Percentiles rank a stretch among this genome's conserved stretches.
Conservation (phyloP, 2,113 vertebrate species). For the Tympanuchus pallidicinctus region DNA sequence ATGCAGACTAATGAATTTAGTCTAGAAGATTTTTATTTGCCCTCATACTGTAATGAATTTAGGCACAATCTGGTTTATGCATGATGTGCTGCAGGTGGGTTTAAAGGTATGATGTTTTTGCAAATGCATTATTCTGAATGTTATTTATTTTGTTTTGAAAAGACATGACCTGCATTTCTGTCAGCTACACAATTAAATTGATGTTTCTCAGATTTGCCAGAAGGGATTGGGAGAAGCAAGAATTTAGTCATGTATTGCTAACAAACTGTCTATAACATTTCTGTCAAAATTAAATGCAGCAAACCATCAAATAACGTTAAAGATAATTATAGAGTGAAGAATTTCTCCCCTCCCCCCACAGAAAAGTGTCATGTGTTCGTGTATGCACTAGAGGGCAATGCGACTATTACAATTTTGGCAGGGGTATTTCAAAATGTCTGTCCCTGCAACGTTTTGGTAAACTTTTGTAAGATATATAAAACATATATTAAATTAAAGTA, state of each 20-base stretch:
- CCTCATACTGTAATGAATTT: background rate
- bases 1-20: background rate
- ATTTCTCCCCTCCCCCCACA: background rate
- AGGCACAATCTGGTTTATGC: background rate
- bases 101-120: background rate
- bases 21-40: background rate
- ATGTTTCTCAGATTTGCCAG: background rate
- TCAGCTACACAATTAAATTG: background rate
- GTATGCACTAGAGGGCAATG: constrained; percentile 80
- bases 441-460: background rate
- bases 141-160: background rate
- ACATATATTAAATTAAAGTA: constrained; percentile 68
- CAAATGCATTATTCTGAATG: background rate
- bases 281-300: constrained; percentile 24
- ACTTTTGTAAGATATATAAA: constrained; percentile 36
- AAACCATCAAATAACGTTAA: constrained; percentile 51
- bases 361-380: background rate
- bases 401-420: constrained; percentile 62
- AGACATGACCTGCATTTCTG: background rate
- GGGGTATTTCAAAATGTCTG: background rate
- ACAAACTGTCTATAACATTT: background rate
- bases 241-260: background rate
- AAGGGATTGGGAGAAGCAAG: background rate
- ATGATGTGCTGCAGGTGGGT: background rate
- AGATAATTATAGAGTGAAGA: background rate